These are phyloP conservation scores for Willisornis vidua DNA, from an alignment of 2,113 vertebrate genomes.

Conservation along the genomic window DNA sequence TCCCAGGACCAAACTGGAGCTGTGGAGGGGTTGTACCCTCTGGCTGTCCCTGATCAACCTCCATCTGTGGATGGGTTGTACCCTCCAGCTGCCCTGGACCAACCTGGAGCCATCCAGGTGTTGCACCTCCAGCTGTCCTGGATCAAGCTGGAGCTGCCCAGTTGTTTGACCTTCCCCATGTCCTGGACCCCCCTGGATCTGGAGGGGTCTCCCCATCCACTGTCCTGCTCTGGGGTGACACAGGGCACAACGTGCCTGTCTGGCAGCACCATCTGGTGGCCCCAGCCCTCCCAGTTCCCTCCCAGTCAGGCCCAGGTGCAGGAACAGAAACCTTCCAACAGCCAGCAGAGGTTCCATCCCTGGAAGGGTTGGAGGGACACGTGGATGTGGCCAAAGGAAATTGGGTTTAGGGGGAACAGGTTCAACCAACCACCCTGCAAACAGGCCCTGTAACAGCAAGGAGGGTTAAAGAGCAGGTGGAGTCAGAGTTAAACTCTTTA, in stretches of 20 bases:
- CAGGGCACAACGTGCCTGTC: rapidly evolving
- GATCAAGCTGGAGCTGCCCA: background rate
- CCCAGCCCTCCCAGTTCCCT: background rate
- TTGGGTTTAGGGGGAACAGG: rapidly evolving
- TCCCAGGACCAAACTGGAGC: background rate
- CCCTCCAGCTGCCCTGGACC: too few species aligned
- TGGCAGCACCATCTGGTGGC: constrained; percentile 54
- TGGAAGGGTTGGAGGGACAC: rapidly evolving
- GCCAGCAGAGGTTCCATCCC: background rate
- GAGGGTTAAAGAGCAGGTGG: rapidly evolving
- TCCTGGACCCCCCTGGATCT: background rate
- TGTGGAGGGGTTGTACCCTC: rapidly evolving
- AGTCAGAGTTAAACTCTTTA: constrained; percentile 53
- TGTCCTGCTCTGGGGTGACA: background rate
- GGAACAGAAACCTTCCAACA: background rate
- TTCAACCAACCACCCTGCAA: rapidly evolving
- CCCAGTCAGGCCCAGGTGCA: background rate
- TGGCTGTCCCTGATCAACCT: background rate
- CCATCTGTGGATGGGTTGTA: too few species aligned
- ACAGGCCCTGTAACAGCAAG: rapidly evolving
- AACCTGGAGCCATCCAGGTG: too few species aligned
- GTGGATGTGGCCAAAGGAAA: background rate
- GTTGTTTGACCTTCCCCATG: background rate
- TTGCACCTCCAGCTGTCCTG: background rate
- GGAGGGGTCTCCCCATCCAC: background rate